These are phyloP conservation scores for Lysandra bellargus DNA, from an alignment of 2,888 invertebrate genomes.

Conservation along the genomic window DNA sequence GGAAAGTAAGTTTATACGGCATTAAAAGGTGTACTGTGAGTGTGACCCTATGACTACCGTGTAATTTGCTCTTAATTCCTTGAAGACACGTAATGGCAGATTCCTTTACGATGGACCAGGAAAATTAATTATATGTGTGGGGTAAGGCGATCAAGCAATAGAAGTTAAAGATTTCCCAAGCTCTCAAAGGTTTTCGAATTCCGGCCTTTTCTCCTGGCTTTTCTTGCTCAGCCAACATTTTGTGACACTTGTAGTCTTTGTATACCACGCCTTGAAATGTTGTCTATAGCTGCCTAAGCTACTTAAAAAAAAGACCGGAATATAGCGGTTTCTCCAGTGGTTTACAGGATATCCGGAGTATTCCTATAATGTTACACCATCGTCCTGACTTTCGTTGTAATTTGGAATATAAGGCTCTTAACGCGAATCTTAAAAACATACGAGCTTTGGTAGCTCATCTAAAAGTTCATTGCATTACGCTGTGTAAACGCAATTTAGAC, in stretches of 20 bases:
- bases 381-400: background rate
- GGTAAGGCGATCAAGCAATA: background rate
- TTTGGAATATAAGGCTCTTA: background rate
- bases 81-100: background rate
- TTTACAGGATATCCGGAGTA: background rate
- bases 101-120: background rate
- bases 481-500: background rate
- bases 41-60: slow-evolving; percentile 7
- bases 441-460: background rate
- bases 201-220: background rate
- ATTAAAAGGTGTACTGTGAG: background rate
- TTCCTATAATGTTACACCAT: background rate
- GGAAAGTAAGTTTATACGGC: slow-evolving; percentile 4
- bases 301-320: no score
- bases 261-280: no score
- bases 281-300: no score
- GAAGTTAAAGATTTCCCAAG: background rate
- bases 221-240: background rate
- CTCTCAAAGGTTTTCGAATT: no score
- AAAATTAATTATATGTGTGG: background rate
- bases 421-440: background rate
- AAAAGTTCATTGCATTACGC: background rate
- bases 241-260: background rate
- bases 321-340: background rate
- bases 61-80: slow-evolving; percentile 3